Base-by-base conservation (phyloP, 1,140 invertebrate species). In the Formica exsecta region DNA sequence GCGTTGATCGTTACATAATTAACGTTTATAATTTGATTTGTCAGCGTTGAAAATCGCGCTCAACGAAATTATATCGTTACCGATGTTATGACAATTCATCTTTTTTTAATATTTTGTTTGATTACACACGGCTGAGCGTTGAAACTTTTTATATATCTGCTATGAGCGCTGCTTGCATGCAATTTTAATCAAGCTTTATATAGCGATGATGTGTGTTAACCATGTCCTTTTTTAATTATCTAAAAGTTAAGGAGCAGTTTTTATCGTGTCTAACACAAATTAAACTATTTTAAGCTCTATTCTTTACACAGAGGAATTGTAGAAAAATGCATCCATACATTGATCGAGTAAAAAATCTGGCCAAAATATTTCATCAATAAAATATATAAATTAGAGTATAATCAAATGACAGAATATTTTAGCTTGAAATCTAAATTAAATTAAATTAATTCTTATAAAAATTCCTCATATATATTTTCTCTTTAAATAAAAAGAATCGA, bases 201-300 rank as follows among this genome's bases (percentile, higher is more conserved):
- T 59, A 83, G 68, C 48, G 13, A 74, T 32, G 59, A 29, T 29
- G 41, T 22, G 38, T 83, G 54, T 74, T 13, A 36, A 68, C 68
- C 79, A 83, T 83, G 79, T 83, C 79, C 79, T 83, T 83, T 81
- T 80, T 81, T 65, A 54, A 80, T 81, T 71, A 73, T 32, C 11
- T 61, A 6, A 3, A 51, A 51, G 48, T 22, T 2, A 29, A 59
- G 44, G 29, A 57, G 22, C 16, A 51, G 16, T 51, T 51, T 51
- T 51, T 51, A 19, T 51, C 13, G 48, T 51, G 4, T 19, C 16
- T 19, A 51, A 51, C 0, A 5, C 44, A 48, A 48, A 48, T 51
- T 41, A 25, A 70, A 51, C 5, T 29, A 62, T 11, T 38, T 44
- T 13, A 51, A 51, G 36, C 13, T 22, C 13, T 22, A 13, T 44